These are phyloP conservation scores for Megaceryle torquata DNA, from an alignment of 2,113 vertebrate genomes.

Conservation along the genomic window DNA sequence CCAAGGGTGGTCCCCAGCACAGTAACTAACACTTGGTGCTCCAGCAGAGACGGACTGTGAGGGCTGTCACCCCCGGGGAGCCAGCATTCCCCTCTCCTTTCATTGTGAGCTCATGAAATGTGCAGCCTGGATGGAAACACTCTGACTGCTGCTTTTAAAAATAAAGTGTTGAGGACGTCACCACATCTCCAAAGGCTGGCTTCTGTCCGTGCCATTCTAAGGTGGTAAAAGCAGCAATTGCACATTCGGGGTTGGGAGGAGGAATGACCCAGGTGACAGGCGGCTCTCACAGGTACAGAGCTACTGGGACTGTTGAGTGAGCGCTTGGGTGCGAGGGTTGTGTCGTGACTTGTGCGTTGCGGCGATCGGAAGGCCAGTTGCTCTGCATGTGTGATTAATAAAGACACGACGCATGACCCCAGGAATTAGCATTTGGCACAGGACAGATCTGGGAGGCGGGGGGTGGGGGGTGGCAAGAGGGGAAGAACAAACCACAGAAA, in stretches of 20 bases:
- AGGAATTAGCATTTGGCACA: not conserved
- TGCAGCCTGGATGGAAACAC: not conserved
- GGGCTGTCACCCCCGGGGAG: not conserved
- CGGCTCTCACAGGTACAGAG: not conserved
- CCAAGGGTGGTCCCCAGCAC: not conserved
- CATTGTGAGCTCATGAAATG: not conserved
- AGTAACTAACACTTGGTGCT: not conserved
- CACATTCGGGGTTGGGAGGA: not conserved
- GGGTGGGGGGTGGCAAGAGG: not conserved
- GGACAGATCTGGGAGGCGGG: not conserved
- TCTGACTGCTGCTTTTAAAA: not conserved
- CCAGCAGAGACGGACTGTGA: not conserved
- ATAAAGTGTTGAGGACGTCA: not conserved
- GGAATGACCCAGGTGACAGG: too few species aligned
- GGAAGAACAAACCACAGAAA: not conserved
- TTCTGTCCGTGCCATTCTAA: not conserved
- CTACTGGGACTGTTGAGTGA: not conserved
- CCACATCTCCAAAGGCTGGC: not conserved
- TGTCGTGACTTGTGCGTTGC: not conserved
- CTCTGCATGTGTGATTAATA: not conserved
- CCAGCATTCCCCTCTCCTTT: not conserved
- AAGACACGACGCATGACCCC: not conserved
- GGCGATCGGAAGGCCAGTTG: rapidly evolving
- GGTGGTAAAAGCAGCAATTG: not conserved
- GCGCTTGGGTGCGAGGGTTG: not conserved